These are phyloP conservation scores for Axis porcinus DNA, from an alignment of 2,113 vertebrate genomes.

Conservation along the genomic window DNA sequence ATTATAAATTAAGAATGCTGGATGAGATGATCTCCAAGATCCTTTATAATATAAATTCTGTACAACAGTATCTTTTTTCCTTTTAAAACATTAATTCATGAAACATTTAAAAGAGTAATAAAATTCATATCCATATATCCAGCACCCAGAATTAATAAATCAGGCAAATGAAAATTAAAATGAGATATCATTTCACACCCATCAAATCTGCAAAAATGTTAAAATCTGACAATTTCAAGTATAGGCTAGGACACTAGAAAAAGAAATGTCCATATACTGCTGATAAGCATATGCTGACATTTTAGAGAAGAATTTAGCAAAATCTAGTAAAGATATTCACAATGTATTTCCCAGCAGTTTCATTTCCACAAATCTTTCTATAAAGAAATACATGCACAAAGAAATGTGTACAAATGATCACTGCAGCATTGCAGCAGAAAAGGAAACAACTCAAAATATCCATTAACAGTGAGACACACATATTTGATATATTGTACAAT, in stretches of 20 bases:
- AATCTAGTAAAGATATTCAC: background rate
- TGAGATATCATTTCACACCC: background rate
- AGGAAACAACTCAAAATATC: background rate
- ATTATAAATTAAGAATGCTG: background rate
- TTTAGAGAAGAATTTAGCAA: background rate
- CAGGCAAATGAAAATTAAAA: slow-evolving; percentile 5
- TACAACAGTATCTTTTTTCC: background rate
- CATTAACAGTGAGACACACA: background rate
- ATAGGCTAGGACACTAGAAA: background rate
- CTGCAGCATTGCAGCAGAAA: background rate
- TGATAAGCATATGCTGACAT: background rate
- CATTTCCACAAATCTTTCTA: background rate
- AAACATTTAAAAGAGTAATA: background rate
- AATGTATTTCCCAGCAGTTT: background rate
- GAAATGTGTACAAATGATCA: background rate
- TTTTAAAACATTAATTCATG: background rate
- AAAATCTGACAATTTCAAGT: background rate
- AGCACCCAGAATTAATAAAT: background rate
- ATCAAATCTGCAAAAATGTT: background rate
- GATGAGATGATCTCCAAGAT: background rate
- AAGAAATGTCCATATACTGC: background rate
- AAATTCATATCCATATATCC: background rate
- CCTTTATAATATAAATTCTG: background rate
- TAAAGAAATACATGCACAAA: background rate
- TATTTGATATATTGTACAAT: background rate